A percentile compares a stretch with the other conserved stretches of the same genome.
Evolutionary conservation across 2,113 vertebrate species (phyloP).

Genomic region (Bagarius yarrelli): DNA sequence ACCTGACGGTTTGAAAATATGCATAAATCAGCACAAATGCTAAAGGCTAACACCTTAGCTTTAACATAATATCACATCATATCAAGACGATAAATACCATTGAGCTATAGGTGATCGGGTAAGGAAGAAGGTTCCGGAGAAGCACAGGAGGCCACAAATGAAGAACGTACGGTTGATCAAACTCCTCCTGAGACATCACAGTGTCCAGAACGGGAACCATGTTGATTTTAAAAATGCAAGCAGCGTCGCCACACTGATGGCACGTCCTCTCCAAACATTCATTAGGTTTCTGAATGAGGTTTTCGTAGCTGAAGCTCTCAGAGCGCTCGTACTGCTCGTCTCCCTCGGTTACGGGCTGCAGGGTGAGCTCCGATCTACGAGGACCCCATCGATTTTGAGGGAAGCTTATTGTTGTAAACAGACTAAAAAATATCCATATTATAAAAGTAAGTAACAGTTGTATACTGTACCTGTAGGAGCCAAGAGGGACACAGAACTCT

Average conservation of each 20-base stretch:
- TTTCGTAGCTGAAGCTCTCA: conserved; percentile 86
- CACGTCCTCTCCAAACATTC: conserved; percentile 77
- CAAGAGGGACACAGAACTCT: conserved; percentile 89
- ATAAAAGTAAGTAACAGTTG: not conserved
- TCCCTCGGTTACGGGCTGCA: conserved; percentile 75
- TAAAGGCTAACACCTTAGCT: not conserved
- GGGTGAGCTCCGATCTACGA: conserved; percentile 79
- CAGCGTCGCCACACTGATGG: conserved; percentile 59
- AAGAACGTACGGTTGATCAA: conserved; percentile 87
- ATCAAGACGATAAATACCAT: conserved; percentile 63
- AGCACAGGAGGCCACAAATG: conserved; percentile 91
- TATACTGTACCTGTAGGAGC: conserved; percentile 81
- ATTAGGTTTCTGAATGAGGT: conserved; percentile 74
- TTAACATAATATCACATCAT: not conserved
- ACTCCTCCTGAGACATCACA: conserved; percentile 79
- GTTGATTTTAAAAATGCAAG: conserved; percentile 79
- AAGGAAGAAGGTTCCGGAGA: conserved; percentile 91
- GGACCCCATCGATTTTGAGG: not conserved
- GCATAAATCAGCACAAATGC: no score
- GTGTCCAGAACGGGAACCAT: conserved; percentile 83
- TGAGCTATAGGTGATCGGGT: conserved; percentile 78
- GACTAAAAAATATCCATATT: not conserved
- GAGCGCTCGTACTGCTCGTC: conserved; percentile 70
- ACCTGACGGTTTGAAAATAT: conserved; percentile 68
- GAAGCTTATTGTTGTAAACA: not conserved